Base-by-base conservation (phyloP, 2,113 vertebrate genomes). In the Sorex araneus region DNA sequence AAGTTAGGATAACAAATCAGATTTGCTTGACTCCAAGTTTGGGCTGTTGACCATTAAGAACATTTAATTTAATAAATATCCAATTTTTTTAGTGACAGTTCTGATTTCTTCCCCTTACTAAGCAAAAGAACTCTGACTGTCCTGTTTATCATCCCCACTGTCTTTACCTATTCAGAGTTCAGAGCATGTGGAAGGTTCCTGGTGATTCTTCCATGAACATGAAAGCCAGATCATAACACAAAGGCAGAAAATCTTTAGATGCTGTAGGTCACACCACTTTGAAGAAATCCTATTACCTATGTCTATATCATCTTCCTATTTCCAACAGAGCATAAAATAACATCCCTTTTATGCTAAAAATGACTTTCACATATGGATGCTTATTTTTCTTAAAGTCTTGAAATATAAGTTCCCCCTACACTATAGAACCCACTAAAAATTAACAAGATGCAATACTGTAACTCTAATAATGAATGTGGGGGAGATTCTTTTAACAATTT, bases 231-330 rank as follows among this genome's bases (percentile, higher is more conserved):
- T 70, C 45, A 80, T 36, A 93, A 60, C 63, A 93, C 92, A 96
- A 96, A 97, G 92, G 47, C 32, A 70, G 67, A 54, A 47, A 87
- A 77, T 25, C 87, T 94, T 97, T 80, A 95, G 95, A 96, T 92
- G 86, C 81, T 93, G 81, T 77, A 92, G 92, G 87, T 87, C 92
- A 93, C 15, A 78, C 10, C 36, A 60, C 93, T 96, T 96, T 96
- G 95, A 96, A 95, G 75, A 92, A 36, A 54, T 94, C 93, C 89
- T 92, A 30, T 81, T 93, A 78, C 83, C 73, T 36, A 32, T 69
- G 32, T 90, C 95, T 94, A n/a, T 87, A 47, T 96, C 77, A 92
- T 85, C 66, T 75, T 93, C 54, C 43, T 79, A 63, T 87, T 94
- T 84, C 95, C 80, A 85, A 60, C 89, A 78, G 92, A 93, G 93